Conservation (phyloP, 2,113 vertebrate species). For the Brienomyrus longianalis region DNA sequence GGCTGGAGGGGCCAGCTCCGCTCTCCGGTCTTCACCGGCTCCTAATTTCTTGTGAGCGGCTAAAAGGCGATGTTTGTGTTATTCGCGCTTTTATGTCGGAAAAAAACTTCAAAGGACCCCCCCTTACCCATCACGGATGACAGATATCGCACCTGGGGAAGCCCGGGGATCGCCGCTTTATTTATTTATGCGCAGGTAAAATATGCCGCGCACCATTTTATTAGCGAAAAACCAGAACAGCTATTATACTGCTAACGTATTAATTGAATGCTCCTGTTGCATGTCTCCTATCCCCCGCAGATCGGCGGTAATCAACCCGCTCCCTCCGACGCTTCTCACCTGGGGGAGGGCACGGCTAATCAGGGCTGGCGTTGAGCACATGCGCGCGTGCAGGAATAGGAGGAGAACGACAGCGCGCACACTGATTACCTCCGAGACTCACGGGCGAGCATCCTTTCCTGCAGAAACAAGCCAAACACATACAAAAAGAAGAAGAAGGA, state of each 20-base stretch:
- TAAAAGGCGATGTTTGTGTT: slow-evolving; percentile 64
- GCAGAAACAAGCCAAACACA: slow-evolving; percentile 47
- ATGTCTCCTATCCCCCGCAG: slow-evolving; percentile 61
- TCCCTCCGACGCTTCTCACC: slow-evolving; percentile 61
- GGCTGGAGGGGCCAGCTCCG: slow-evolving; percentile 60
- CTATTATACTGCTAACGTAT: slow-evolving; percentile 58
- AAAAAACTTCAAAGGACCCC: slow-evolving; percentile 64
- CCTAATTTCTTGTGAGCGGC: slow-evolving; percentile 66
- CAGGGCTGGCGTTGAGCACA: slow-evolving; percentile 54
- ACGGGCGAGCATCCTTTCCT: slow-evolving; percentile 21
- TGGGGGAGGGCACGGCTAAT: slow-evolving; percentile 57
- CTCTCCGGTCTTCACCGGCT: slow-evolving; percentile 29
- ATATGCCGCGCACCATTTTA: slow-evolving; percentile 34
- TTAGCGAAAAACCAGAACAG: slow-evolving; percentile 26
- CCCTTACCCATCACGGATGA: slow-evolving; percentile 60
- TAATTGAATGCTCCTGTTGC: slow-evolving; percentile 66
- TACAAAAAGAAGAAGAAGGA: slow-evolving; percentile 38
- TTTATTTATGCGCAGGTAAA: slow-evolving; percentile 56
- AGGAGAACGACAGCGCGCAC: slow-evolving; percentile 57
- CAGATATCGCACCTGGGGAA: slow-evolving; percentile 56
- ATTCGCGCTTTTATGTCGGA: slow-evolving; percentile 63
- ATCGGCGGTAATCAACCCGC: slow-evolving; percentile 68
- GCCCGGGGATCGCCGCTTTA: slow-evolving; percentile 46
- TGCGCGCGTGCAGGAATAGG: slow-evolving; percentile 43
- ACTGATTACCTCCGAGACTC: slow-evolving; percentile 56